Base-by-base conservation (phyloP, 2,113 vertebrate genomes). In the Tauraco erythrolophus region DNA sequence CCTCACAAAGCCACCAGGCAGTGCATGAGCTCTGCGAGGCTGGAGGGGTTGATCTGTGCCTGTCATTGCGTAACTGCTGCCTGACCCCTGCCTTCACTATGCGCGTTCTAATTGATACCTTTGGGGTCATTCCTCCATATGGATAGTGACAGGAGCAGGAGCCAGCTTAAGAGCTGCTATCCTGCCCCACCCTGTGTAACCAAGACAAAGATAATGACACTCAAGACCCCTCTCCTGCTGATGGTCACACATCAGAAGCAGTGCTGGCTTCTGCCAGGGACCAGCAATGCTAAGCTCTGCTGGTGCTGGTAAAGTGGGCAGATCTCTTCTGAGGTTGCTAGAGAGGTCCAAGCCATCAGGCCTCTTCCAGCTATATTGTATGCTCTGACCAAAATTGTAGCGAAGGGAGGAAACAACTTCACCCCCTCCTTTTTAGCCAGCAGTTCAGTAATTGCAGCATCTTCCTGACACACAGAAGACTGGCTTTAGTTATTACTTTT, bases 1-100 rank as follows among this genome's bases (percentile, higher is more conserved):
- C 39, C 15, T 71, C 14, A 6, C 24, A 31, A 43, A 81, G 23
- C 30, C 43, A 45, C 8, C 16, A 71, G 25, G 1, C 0, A 1
- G 23, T 43, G 11, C 17, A 28, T 60, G 64, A 51, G 13, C 9
- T 54, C 46, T 64, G 23, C 0, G 3, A 19, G 64, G 14, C 24
- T 30, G 50, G 39, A n/a, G 31, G 17, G 13, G 11, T 2, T 57
- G 50, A 5, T 64, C 19, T 43, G 30, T 35, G 25, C 6, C 8
- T 37, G 24, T n/a, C 5, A 1, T 28, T 31, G 6, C n/a, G n/a
- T n/a, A n/a, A 23, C 50, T 65, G 56, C 22, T 0, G 2, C 30
- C 54, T 41, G 35, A 51, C 27, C 5, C 71, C 77, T 60, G 31
- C 39, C 64, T 46, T 57, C 37, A 48, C 27, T 43, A 1, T 14